Evolutionary conservation across 2,797 vertebrate genomes (phyloP).

Genomic region (Danio aesculapii): DNA sequence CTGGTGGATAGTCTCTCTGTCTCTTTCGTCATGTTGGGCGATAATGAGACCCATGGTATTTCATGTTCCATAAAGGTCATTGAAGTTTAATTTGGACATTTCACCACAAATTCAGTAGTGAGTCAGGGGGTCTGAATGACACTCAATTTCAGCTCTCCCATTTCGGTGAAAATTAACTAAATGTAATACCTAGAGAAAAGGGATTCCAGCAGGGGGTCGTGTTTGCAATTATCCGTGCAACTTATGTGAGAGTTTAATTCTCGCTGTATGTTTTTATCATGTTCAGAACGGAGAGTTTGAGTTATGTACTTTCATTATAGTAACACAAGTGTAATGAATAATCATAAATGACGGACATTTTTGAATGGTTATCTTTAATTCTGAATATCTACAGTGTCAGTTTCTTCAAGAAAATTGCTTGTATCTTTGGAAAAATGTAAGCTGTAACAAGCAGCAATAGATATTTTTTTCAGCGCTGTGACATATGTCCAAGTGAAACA

Average conservation of each 20-base stretch:
- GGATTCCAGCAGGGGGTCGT: neutral
- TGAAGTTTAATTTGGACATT: conserved; percentile 71
- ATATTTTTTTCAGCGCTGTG: neutral
- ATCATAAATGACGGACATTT: neutral
- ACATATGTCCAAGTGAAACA: neutral
- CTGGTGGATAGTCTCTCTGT: conserved; percentile 59
- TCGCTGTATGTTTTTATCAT: neutral
- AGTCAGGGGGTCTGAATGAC: conserved; percentile 62
- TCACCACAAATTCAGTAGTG: conserved; percentile 56
- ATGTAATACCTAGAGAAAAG: conserved; percentile 36
- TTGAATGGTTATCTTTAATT: neutral
- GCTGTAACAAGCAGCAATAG: neutral
- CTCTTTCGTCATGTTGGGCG: conserved; percentile 62
- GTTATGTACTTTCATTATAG: neutral
- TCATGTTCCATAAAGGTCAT: conserved; percentile 70
- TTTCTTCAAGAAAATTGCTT: neutral
- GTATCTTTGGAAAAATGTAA: neutral
- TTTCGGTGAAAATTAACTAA: conserved; percentile 40
- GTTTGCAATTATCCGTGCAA: conserved; percentile 19
- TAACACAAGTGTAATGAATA: neutral
- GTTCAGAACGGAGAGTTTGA: neutral
- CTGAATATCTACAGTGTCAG: neutral
- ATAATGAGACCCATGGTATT: conserved; percentile 74
- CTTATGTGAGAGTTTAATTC: neutral
- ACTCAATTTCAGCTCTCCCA: conserved; percentile 49